A percentile compares a stretch with the other conserved stretches of the same genome.
phyloP scores from a whole-genome alignment of 2,888 invertebrate species.

The Epirrita christyi region DNA sequence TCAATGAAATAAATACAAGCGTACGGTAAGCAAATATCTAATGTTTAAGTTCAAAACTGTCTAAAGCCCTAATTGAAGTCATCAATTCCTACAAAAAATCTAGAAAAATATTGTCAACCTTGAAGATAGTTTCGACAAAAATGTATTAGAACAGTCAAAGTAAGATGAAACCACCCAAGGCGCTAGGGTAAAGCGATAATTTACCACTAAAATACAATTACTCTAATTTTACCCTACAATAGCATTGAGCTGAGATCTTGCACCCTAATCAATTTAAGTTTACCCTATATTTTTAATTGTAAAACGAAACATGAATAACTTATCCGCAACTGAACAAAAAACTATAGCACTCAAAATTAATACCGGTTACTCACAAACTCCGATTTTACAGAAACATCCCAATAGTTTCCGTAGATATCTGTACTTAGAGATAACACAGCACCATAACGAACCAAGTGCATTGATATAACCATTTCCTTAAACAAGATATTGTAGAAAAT shows the following conservation, averaged over 20 bases:
- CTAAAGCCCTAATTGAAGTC: conserved; percentile 1
- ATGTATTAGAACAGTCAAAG: conserved; percentile 1
- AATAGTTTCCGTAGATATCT: conserved; percentile 1
- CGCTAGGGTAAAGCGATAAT: conserved; percentile 70
- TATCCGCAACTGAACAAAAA: conserved; percentile 4
- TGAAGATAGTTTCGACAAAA: conserved; percentile 2
- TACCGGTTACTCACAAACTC: not conserved
- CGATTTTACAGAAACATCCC: not conserved
- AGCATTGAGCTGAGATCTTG: conserved; percentile 84
- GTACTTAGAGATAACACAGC: conserved; percentile 16
- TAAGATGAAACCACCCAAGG: conserved; percentile 58
- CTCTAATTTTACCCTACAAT: conserved; percentile 70
- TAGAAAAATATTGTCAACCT: conserved; percentile 16
- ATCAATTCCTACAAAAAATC: not conserved
- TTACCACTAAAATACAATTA: conserved; percentile 69
- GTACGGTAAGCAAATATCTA: conserved; percentile 9
- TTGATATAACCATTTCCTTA: conserved; percentile 21
- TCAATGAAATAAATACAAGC: conserved; percentile 39
- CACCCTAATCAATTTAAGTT: conserved; percentile 52
- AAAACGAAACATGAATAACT: conserved; percentile 34
- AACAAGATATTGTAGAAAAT: not conserved
- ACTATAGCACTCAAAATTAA: not conserved
- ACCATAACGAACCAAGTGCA: conserved; percentile 32
- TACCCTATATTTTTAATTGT: conserved; percentile 27
- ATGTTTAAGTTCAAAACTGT: conserved; percentile 9